Conservation (phyloP, 2,888 invertebrate species). For the Megamerina dolium region DNA sequence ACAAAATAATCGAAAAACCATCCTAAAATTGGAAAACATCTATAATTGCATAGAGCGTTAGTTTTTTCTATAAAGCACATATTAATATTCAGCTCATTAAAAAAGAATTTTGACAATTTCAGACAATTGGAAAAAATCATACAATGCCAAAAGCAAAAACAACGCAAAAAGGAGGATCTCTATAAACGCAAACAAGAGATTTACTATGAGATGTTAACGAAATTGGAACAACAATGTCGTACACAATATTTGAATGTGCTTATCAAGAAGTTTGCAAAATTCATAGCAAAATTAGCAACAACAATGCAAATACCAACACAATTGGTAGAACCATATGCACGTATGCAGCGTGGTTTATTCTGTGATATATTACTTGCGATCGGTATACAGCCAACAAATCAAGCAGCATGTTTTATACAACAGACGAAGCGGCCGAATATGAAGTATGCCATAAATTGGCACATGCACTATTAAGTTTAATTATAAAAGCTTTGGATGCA, state of each 20-base stretch:
- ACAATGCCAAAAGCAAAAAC: slow-evolving; percentile 30
- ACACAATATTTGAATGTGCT: slow-evolving; percentile 37
- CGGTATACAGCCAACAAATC: slow-evolving; percentile 35
- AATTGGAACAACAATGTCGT: slow-evolving; percentile 38
- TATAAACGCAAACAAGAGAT: slow-evolving; percentile 36
- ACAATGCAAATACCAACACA: slow-evolving; percentile 38
- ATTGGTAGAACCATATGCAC: slow-evolving; percentile 37
- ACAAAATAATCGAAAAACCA: too few relatives aligned
- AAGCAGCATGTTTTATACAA: slow-evolving; percentile 36
- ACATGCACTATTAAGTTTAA: slow-evolving; percentile 37
- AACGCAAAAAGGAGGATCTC: slow-evolving; percentile 31
- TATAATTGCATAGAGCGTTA: too few relatives aligned
- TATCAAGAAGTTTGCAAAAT: slow-evolving; percentile 37
- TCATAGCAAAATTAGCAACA: slow-evolving; percentile 38
- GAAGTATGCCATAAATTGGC: slow-evolving; percentile 39
- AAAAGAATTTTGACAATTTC: too few relatives aligned
- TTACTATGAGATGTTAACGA: slow-evolving; percentile 37
- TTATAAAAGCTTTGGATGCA: slow-evolving; percentile 37
- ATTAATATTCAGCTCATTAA: too few relatives aligned
- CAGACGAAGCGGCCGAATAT: slow-evolving; percentile 35
- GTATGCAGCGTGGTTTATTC: slow-evolving; percentile 42
- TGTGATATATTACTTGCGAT: slow-evolving; percentile 39
- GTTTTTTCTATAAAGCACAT: too few relatives aligned
- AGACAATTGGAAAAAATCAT: slow-evolving; percentile 36
- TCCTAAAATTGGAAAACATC: too few relatives aligned